These are phyloP conservation scores for Meandrusa payeni DNA, from an alignment of 2,888 invertebrate genomes.

Conservation along the genomic window DNA sequence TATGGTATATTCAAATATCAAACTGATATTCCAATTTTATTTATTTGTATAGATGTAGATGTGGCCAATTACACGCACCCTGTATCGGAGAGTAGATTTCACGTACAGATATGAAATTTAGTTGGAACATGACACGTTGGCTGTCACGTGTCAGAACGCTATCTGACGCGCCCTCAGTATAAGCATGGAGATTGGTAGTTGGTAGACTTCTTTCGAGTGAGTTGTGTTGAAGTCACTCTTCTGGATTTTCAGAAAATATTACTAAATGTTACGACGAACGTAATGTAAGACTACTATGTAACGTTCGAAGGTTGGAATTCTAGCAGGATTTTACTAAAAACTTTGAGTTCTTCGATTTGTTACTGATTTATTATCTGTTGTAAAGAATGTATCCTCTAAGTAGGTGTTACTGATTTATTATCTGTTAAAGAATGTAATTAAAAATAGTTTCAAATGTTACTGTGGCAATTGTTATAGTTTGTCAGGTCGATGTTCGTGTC, in stretches of 20 bases:
- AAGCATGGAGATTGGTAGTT: conserved; percentile 2
- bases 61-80: conserved; percentile 3
- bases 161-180: conserved; percentile 1
- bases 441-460: neutral
- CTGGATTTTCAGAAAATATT: too few species aligned
- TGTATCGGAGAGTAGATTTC: conserved; percentile 13
- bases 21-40: too few species aligned
- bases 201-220: neutral
- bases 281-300: too few species aligned
- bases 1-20: too few species aligned
- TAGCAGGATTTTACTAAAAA: too few species aligned
- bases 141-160: conserved; percentile 16
- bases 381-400: too few species aligned
- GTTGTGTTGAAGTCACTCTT: neutral
- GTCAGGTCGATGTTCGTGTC: conserved; percentile 29
- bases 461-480: conserved; percentile 25
- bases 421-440: neutral
- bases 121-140: neutral
- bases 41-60: too few species aligned
- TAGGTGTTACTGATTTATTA: too few species aligned
- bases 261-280: too few species aligned
- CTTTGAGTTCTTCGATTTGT: too few species aligned
- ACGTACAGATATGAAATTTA: conserved; percentile 8
- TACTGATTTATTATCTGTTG: too few species aligned
- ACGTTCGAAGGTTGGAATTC: too few species aligned